A percentile compares a stretch with the other conserved stretches of the same genome.
These are phyloP conservation scores for Galeopsomyia nigrocyanea DNA, from an alignment of 2,888 invertebrate species.

Conservation along the genomic window DNA sequence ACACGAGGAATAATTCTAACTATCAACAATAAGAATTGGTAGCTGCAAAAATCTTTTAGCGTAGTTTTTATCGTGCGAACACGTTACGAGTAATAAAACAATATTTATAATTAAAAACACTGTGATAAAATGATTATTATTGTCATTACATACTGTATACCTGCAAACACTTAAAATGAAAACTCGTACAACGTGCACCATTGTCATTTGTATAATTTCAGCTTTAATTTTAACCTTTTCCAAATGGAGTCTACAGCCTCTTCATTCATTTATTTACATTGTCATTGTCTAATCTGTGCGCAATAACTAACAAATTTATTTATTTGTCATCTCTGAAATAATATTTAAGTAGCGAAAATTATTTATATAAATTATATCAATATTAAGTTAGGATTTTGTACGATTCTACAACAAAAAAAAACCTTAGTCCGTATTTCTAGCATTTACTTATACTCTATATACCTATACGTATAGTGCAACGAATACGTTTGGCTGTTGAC, in stretches of 20 bases:
- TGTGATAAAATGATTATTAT: conserved; percentile 45
- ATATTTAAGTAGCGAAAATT: no score
- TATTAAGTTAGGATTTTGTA: no score
- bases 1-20: neutral
- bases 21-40: conserved; percentile 20
- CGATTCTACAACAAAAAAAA: neutral
- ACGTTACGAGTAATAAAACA: conserved; percentile 28
- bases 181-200: conserved; percentile 7
- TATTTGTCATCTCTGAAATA: no score
- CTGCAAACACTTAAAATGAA: conserved; percentile 28
- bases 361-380: no score
- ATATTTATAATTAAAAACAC: conserved; percentile 43
- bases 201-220: conserved; percentile 15
- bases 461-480: neutral
- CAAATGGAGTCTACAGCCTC: conserved; percentile 10
- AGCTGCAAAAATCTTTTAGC: conserved; percentile 26
- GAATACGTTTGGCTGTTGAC: conserved; percentile 12
- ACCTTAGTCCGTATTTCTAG: neutral
- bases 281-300: no score
- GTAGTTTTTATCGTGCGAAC: conserved; percentile 32
- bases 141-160: conserved; percentile 42
- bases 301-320: no score
- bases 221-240: neutral
- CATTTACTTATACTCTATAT: neutral
- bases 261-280: conserved; percentile 1